These are phyloP conservation scores for Ennomos erosarius DNA, from an alignment of 2,888 invertebrate genomes.

Conservation along the genomic window DNA sequence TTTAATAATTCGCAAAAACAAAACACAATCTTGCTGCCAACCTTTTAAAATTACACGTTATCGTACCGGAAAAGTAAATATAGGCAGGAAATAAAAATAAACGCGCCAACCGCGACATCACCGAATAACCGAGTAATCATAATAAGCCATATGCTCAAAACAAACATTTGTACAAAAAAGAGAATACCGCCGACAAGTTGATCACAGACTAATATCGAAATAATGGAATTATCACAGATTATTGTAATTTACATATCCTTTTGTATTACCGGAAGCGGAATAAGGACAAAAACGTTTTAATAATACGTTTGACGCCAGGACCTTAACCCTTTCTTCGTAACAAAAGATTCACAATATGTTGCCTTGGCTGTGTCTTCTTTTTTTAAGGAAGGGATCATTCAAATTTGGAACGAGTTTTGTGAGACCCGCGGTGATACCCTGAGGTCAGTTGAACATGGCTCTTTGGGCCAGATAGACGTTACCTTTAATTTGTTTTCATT, in stretches of 20 bases:
- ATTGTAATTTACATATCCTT: constrained; percentile 82
- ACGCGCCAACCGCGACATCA: constrained; percentile 47
- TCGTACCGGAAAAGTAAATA: constrained; percentile 45
- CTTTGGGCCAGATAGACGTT: constrained; percentile 68
- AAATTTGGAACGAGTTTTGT: constrained; percentile 79
- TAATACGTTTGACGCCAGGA: constrained; percentile 79
- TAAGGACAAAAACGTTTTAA: constrained; percentile 84
- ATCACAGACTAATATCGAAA: constrained; percentile 75
- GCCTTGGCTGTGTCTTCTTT: constrained; percentile 66
- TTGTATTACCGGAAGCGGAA: constrained; percentile 79
- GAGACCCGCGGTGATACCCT: constrained; percentile 59
- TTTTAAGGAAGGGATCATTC: constrained; percentile 78
- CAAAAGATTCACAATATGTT: constrained; percentile 83
- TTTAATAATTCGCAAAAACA: constrained; percentile 29
- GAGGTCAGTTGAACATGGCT: constrained; percentile 77
- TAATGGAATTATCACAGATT: constrained; percentile 84
- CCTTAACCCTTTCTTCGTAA: constrained; percentile 80
- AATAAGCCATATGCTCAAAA: constrained; percentile 70
- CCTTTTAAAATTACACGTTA: constrained; percentile 42
- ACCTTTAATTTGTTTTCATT: constrained; percentile 10
- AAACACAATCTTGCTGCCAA: constrained; percentile 6
- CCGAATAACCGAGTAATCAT: constrained; percentile 42
- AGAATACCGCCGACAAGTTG: constrained; percentile 75
- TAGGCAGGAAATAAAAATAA: constrained; percentile 46
- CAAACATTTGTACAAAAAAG: constrained; percentile 69